A percentile compares a stretch with the other conserved stretches of the same genome.
These are phyloP conservation scores for Bellardia bayeri DNA, from an alignment of 2,888 invertebrate genomes.

Conservation along the genomic window DNA sequence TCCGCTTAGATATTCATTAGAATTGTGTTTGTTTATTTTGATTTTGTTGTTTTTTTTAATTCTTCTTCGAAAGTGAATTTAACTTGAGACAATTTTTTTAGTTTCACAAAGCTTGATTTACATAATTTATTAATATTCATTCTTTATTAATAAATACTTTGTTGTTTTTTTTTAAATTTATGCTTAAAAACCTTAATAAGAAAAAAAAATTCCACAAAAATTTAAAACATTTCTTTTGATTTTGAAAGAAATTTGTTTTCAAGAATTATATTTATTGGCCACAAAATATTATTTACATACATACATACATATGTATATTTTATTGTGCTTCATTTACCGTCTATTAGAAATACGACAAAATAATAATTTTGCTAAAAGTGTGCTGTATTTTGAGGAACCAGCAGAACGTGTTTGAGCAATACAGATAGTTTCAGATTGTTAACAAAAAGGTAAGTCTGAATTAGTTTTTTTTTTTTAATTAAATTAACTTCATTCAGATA, in stretches of 20 bases:
- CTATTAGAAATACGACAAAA: slow-evolving; percentile 27
- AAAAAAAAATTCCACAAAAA: slow-evolving; percentile 13
- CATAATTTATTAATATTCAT: slow-evolving; percentile 34
- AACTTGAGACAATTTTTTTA: background rate
- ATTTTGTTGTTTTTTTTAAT: background rate
- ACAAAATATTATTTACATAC: background rate
- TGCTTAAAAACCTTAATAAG: slow-evolving; percentile 1
- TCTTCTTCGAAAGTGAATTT: slow-evolving; percentile 51
- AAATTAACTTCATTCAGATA: too few species aligned
- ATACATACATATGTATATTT: background rate
- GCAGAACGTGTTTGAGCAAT: slow-evolving; percentile 3
- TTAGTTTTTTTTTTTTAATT: background rate
- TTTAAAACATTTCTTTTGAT: slow-evolving; percentile 8
- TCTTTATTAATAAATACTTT: slow-evolving; percentile 11
- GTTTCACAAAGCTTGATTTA: background rate
- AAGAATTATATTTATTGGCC: background rate
- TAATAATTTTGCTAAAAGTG: background rate
- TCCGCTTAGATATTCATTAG: background rate
- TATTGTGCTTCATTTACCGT: slow-evolving; percentile 27
- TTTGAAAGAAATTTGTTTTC: slow-evolving; percentile 17
- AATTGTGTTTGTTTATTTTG: slow-evolving; percentile 15
- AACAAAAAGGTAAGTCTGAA: slow-evolving; percentile 15
- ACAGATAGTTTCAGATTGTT: background rate
- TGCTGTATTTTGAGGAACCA: slow-evolving; percentile 3
- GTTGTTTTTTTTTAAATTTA: slow-evolving; percentile 3